Base-by-base conservation (phyloP, 92 coral and sea anemone genomes). In the Epizoanthus stellaris region DNA sequence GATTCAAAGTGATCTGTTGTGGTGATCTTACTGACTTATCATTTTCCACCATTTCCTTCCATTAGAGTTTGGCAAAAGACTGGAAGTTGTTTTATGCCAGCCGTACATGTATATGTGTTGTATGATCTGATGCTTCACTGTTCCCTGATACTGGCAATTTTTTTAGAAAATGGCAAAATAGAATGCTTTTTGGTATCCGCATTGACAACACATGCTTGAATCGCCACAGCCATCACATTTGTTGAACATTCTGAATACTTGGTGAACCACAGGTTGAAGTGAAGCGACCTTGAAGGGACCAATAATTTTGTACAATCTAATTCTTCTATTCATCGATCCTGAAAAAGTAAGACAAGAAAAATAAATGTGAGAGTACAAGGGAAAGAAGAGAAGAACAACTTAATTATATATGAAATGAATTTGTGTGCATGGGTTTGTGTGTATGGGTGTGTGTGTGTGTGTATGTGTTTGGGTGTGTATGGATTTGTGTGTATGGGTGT, bases 251-350 rank as follows among this genome's bases (percentile, higher is more conserved):
- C 60, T 43, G 14, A 79, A 64, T 14, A 21, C 83, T 19, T 20
- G 60, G 21, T 13, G 40, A n/a, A 3, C 13, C 61, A 40, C 20
- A 77, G 57, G 3, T 25, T 10, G 68, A 21, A 59, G 82, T 59
- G 30, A 20, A 38, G 40, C 40, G 69, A 39, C 43, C 82, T 59
- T 59, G 68, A 25, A 45, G 57, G 8, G 59, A 79, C 43, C 83
- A 38, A 45, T 79, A 79, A 79, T 79, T 79, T 21, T 63, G 83
- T 79, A 64, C 43, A 79, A 79, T 77, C 61, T 12, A 42, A n/a
- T n/a, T 39, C 40, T 79, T 38, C 82, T 63, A 42, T 40, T 59
- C 6, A 62, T 79, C 14, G 23, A 3, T 20, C 45, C 83, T 79
- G 58, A 63, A 79, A 79, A 5, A 13, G 61, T 42, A 45, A 42